phyloP scores from a whole-genome alignment of 2,113 vertebrate species.

The Percina caprodes region DNA sequence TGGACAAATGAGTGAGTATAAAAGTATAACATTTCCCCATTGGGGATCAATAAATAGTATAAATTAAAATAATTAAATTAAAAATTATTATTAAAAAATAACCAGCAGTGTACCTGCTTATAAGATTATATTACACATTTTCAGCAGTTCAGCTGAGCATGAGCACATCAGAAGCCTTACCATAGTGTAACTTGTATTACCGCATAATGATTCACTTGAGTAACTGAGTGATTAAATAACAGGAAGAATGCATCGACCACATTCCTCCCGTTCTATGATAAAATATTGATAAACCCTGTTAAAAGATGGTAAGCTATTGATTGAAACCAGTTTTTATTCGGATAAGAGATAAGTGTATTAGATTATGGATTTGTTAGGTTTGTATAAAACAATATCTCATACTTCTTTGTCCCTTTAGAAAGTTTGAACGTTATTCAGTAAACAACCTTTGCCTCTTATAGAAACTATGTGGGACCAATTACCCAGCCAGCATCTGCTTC shows the following conservation, averaged over 20 bases:
- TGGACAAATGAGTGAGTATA: too few relatives aligned
- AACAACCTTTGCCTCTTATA: conserved; percentile 56
- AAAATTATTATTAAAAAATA: too few relatives aligned
- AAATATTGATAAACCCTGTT: not conserved
- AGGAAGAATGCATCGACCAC: not conserved
- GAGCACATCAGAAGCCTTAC: not conserved
- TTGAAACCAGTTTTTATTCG: not conserved
- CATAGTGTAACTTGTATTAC: not conserved
- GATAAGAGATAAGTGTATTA: not conserved
- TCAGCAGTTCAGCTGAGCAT: not conserved
- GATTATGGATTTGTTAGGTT: not conserved
- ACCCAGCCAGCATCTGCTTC: conserved; percentile 94
- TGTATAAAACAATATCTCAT: not conserved
- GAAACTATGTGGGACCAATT: conserved; percentile 95
- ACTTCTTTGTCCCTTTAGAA: not conserved
- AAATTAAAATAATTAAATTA: too few relatives aligned
- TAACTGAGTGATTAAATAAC: not conserved
- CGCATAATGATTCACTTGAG: conserved; percentile 27
- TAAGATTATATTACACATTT: not conserved
- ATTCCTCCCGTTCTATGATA: not conserved
- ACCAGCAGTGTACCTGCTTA: not conserved
- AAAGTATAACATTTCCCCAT: too few relatives aligned
- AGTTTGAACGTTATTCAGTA: not conserved
- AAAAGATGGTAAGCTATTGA: not conserved
- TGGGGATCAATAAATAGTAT: too few relatives aligned